phyloP scores from a whole-genome alignment of 2,113 vertebrate species.

The Himantopus leucocephalus region DNA sequence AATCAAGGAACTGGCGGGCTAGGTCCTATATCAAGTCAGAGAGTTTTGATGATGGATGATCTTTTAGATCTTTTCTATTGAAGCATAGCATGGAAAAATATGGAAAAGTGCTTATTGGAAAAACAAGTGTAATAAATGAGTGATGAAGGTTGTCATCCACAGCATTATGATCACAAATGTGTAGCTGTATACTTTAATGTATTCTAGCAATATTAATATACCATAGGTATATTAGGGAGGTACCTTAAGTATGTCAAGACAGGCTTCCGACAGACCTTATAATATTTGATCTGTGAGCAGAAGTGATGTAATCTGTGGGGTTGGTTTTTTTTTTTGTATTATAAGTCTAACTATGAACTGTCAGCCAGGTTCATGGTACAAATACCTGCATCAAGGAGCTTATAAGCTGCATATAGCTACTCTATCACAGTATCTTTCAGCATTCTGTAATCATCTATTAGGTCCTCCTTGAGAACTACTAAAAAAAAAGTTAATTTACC shows the following conservation, averaged over 20 bases:
- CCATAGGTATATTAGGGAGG: background rate
- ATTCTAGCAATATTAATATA: background rate
- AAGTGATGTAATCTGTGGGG: background rate
- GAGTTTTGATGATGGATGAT: background rate
- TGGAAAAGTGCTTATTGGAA: background rate
- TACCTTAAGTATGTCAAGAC: background rate
- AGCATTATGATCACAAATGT: background rate
- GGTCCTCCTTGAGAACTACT: background rate
- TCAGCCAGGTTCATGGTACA: background rate
- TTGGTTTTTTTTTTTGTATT: background rate
- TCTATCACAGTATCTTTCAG: background rate
- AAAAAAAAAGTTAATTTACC: background rate
- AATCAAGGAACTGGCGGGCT: background rate
- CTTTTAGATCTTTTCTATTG: background rate
- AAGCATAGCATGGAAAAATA: background rate
- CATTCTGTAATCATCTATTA: background rate
- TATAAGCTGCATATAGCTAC: background rate
- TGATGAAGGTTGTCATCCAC: background rate
- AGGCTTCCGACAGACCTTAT: background rate
- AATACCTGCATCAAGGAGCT: background rate
- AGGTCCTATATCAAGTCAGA: background rate
- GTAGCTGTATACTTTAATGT: background rate
- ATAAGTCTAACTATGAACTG: background rate
- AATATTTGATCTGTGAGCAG: background rate
- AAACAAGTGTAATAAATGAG: background rate